These are phyloP conservation scores for Cephus runcator DNA, from an alignment of 2,888 invertebrate genomes.

Conservation along the genomic window DNA sequence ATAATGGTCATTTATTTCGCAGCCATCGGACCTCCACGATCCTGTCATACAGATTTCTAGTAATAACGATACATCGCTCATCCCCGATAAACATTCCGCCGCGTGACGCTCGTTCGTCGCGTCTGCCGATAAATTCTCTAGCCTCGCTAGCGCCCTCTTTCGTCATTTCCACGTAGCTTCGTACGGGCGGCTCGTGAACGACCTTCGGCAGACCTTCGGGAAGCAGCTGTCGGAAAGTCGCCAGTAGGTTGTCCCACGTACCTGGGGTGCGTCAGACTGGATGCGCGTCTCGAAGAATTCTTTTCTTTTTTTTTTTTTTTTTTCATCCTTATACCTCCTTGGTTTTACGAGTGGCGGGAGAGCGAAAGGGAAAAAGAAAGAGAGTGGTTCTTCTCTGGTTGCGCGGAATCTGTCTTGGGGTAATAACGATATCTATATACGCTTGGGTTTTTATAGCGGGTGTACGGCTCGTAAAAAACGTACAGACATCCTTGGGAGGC, in stretches of 20 bases:
- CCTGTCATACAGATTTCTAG: constrained; percentile 1
- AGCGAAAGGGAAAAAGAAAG: too few relatives aligned
- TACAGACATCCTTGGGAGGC: too few relatives aligned
- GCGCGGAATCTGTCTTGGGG: too few relatives aligned
- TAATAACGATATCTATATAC: too few relatives aligned
- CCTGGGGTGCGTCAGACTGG: background rate
- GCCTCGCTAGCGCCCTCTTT: background rate
- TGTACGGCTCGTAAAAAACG: too few relatives aligned
- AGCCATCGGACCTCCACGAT: background rate
- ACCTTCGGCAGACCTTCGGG: background rate
- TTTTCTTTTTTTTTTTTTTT: background rate
- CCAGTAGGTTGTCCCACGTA: background rate
- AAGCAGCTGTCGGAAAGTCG: background rate
- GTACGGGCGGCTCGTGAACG: background rate
- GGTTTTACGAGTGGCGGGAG: background rate
- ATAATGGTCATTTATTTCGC: background rate
- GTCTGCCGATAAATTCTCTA: background rate
- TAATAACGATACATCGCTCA: background rate
- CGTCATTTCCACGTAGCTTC: background rate
- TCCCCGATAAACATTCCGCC: background rate
- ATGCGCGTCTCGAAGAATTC: background rate
- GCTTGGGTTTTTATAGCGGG: too few relatives aligned
- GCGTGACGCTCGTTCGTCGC: background rate
- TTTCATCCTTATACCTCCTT: background rate
- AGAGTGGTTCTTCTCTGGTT: too few relatives aligned